Evolutionary conservation across 1,140 invertebrate genomes (phyloP), one percentile per base, ranked within the genome.

Genomic region (Capitella teleta): DNA sequence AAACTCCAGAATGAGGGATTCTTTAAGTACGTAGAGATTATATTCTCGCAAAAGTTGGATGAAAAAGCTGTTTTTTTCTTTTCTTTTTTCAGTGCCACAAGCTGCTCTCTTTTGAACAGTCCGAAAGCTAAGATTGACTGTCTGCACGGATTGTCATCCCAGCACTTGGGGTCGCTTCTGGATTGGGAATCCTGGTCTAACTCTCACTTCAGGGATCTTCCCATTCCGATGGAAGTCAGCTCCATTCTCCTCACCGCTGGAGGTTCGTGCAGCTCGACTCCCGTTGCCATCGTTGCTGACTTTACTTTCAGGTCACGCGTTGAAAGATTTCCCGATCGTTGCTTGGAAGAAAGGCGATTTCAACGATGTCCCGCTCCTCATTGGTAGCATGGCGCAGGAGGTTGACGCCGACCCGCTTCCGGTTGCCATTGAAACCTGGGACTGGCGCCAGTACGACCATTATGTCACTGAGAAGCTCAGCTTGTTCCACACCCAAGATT

Each of bases 21-120:
- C 28, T 30, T 47, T 19, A 47, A 34, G 45, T 47, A 47, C 8
- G 30, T 32, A 32, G 30, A 32, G n/a, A 32, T n/a, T n/a, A 10
- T 32, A n/a, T 32, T 8, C 8, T 32, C 30, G 30, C 30, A 10
- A 32, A 32, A 32, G n/a, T n/a, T 32, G 30, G 30, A n/a, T 32
- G 8, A 10, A 14, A 6, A 10, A 8, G 8, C 6, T 41, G 38
- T 41, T 10, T 6, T 18, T 10, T 6, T 18, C 18, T 18, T 41
- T 41, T 8, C 6, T 8, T 18, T 12, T 41, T 41, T 21, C 38
- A 41, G 38, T 6, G 38, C 12, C 6, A 21, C 38, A 10, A 19
- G 38, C 19, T 41, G 38, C 18, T 12, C 8, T 6, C 12, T n/a
- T n/a, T n/a, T 14, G 12, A 6, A 21, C 10, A 41, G 12, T 41